These are phyloP conservation scores for Bombus sylvicola DNA, from an alignment of 1,140 invertebrate species.

Conservation along the genomic window DNA sequence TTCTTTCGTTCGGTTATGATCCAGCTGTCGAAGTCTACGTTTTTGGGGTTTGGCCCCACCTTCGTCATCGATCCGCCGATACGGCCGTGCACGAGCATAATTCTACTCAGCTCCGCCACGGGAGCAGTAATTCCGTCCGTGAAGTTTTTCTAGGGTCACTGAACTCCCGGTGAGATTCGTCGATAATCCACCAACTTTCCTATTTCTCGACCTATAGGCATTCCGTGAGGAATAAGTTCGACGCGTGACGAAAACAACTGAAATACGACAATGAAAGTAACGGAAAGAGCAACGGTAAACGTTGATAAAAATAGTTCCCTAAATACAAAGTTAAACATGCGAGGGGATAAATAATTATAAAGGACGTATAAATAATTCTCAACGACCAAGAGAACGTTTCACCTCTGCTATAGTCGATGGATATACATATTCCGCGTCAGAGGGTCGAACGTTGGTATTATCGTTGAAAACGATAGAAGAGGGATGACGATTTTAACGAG, in stretches of 20 bases:
- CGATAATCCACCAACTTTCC: slow-evolving; percentile 26
- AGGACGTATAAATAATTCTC: background rate
- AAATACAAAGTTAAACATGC: background rate
- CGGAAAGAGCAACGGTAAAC: background rate
- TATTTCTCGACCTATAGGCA: background rate
- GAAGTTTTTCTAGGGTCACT: slow-evolving; percentile 53
- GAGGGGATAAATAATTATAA: slow-evolving; percentile 18
- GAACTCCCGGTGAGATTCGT: slow-evolving; percentile 54
- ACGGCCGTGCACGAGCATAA: slow-evolving; percentile 42
- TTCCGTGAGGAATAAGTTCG: background rate
- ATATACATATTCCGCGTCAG: background rate
- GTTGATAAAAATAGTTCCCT: background rate
- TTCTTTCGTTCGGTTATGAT: slow-evolving; percentile 62
- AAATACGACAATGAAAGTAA: background rate
- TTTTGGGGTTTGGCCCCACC: slow-evolving; percentile 60
- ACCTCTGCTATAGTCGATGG: background rate
- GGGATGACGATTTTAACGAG: slow-evolving; percentile 18
- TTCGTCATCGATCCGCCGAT: slow-evolving; percentile 53
- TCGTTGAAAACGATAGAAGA: background rate
- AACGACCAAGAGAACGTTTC: too few species aligned
- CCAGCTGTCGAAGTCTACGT: slow-evolving; percentile 65
- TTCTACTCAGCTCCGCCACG: slow-evolving; percentile 33
- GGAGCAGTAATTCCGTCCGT: slow-evolving; percentile 52
- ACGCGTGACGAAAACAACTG: background rate
- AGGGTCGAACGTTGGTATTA: slow-evolving; percentile 10